Percentiles rank a stretch among this genome's conserved stretches.
phyloP scores from a whole-genome alignment of 1,140 invertebrate species.

The Diachasma alloeum region DNA sequence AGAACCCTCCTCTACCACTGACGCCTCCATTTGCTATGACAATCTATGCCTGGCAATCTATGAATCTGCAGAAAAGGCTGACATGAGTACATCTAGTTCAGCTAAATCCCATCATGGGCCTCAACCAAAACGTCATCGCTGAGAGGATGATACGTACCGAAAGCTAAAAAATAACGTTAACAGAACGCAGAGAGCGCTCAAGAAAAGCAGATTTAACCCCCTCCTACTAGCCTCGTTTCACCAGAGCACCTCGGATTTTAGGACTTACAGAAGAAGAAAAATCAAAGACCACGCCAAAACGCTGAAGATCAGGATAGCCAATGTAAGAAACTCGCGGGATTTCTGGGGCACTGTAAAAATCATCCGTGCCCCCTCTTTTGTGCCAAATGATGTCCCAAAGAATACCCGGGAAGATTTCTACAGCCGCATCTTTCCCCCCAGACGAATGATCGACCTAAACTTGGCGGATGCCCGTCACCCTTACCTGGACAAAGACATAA shows the following conservation, averaged over 20 bases:
- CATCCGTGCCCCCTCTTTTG: background rate
- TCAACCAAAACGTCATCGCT: background rate
- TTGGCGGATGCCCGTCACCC: background rate
- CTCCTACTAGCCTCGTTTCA: background rate
- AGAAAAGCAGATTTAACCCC: background rate
- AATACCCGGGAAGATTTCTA: constrained; percentile 9
- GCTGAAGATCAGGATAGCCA: background rate
- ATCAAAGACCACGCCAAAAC: background rate
- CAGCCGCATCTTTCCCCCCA: background rate
- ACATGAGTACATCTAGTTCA: background rate
- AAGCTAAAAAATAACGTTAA: background rate
- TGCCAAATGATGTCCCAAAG: background rate
- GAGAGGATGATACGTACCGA: background rate
- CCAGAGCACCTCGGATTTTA: background rate
- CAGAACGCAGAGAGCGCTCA: background rate
- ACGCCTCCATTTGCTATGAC: too few species aligned
- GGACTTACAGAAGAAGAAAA: background rate
- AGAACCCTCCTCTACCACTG: too few species aligned
- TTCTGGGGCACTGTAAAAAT: constrained; percentile 7
- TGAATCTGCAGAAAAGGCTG: background rate
- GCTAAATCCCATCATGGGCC: background rate
- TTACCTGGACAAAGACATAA: too few species aligned
- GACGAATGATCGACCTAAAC: too few species aligned
- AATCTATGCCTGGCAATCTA: too few species aligned
- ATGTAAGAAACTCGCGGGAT: background rate